Evolutionary conservation across 2,113 vertebrate species (phyloP).

Genomic region (Percopsis transmontana): DNA sequence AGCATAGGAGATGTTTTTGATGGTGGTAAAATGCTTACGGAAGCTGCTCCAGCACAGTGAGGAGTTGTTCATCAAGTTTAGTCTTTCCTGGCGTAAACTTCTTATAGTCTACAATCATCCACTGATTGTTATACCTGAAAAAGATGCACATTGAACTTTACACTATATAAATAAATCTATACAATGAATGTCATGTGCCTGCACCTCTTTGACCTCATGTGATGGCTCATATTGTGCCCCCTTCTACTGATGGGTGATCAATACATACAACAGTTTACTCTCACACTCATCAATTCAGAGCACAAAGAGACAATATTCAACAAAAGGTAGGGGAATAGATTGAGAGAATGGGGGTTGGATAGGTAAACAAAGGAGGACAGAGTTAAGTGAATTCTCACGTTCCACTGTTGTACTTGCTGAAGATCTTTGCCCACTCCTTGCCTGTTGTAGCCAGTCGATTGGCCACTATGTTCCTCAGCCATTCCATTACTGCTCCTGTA

Average conservation of each 20-base stretch:
- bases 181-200: not conserved
- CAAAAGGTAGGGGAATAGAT: not conserved
- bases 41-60: slow-evolving; percentile 92
- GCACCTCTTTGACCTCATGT: no score
- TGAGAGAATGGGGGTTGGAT: not conserved
- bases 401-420: slow-evolving; percentile 90
- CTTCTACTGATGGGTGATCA: not conserved
- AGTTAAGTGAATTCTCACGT: slow-evolving; percentile 80
- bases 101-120: slow-evolving; percentile 96
- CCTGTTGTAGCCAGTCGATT: slow-evolving; percentile 85
- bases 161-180: not conserved
- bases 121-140: slow-evolving; percentile 95
- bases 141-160: not conserved
- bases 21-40: slow-evolving; percentile 80
- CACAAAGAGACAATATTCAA: not conserved
- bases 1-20: not conserved
- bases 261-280: no score
- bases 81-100: slow-evolving; percentile 74
- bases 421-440: slow-evolving; percentile 80
- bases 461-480: slow-evolving; percentile 90
- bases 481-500: slow-evolving; percentile 83
- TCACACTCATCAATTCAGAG: no score
- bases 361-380: not conserved
- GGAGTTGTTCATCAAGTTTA: slow-evolving; percentile 60
- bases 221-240: no score